Evolutionary conservation across 1,140 invertebrate species (phyloP), one percentile per base, ranked within the genome.

Genomic region (Archivesica marissinica): DNA sequence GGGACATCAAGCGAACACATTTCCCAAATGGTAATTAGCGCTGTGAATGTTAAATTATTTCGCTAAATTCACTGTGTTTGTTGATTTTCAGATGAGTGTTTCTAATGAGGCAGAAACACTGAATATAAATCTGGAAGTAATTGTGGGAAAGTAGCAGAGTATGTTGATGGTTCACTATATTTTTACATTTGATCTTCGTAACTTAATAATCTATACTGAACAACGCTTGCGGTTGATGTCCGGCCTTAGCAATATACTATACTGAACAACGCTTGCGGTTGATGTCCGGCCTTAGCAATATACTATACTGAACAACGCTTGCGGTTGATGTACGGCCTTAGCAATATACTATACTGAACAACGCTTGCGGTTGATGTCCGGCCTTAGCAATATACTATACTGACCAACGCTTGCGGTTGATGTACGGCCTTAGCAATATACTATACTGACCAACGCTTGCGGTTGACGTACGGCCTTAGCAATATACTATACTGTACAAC

Each of bases 11-110:
- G 56, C 56, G 44, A 79, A 66, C 56, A 61, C 44, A 64, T 64
- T 66, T 70, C 50, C 47, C 59, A 13, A 66, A 79, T 61, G 33
- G 56, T 61, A 79, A 79, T 79, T 64, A 79, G 59, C 35, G 25
- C 39, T 79, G 2, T 23, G 20, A 66, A 44, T 44, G 77, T 41
- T 41, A 59, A 66, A 47, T 66, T 79, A 68, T 28, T 79, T 66
- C 77, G 77, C 38, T 47, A 44, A 79, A 79, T 44, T 79, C 77
- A 41, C 59, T 33, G 23, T 59, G 68, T 59, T 79, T 79, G 77
- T 79, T 79, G 77, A 30, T 79, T 79, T 79, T 68, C 77, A 41
- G 68, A 79, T 79, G 56, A 79, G 56, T 28, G 77, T 35, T 64
- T 50, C 38, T 44, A 79, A 79, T 66, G 76, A 78, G 56, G 76